These are phyloP conservation scores for Falco naumanni DNA, from an alignment of 2,797 vertebrate genomes.

Conservation along the genomic window DNA sequence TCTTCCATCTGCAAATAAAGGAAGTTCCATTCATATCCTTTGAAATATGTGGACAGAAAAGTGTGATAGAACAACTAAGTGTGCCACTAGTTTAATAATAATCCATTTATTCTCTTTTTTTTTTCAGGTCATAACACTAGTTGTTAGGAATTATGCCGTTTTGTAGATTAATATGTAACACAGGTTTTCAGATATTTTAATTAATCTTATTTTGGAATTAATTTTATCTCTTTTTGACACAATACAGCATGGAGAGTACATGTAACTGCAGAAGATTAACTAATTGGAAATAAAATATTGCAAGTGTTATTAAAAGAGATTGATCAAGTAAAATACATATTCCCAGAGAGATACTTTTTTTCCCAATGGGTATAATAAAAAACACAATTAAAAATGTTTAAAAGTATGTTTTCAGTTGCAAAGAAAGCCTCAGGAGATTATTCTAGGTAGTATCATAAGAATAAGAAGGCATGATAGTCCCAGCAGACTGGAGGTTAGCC, in stretches of 20 bases:
- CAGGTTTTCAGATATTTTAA: constrained; percentile 44
- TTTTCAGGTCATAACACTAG: background rate
- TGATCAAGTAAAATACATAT: constrained; percentile 3
- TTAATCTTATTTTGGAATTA: constrained; percentile 18
- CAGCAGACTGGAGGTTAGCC: background rate
- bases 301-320: background rate
- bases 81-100: background rate
- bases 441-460: background rate
- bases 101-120: constrained; percentile 1
- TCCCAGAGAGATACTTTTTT: background rate
- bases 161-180: background rate
- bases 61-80: background rate
- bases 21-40: background rate
- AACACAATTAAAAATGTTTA: background rate
- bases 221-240: constrained; percentile 24
- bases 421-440: background rate
- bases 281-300: constrained; percentile 35
- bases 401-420: background rate
- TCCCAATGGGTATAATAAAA: background rate
- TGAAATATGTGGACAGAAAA: background rate
- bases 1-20: background rate
- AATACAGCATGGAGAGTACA: constrained; percentile 3
- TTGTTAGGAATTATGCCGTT: constrained; percentile 16
- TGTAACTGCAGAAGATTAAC: constrained; percentile 22
- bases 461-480: background rate